Evolutionary conservation across 2,888 invertebrate species (phyloP), one percentile per base, ranked within the genome.

Genomic region (Hirtodrosophila alboralis): DNA sequence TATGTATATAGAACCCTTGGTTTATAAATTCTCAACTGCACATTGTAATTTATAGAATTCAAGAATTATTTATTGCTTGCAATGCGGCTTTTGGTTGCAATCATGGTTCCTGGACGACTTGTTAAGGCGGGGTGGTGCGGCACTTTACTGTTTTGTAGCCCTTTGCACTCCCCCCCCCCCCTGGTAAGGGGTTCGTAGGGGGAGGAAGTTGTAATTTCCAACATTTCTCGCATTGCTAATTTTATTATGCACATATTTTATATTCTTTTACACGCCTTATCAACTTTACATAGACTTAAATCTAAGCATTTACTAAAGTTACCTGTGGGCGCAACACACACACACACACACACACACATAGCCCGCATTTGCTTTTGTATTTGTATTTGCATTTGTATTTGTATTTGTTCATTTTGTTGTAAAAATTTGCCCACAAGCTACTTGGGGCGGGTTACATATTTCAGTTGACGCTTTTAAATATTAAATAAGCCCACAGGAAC

Each of bases 221-320:
- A 28, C 23, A 21, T 23, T 23, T 23, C 28, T 53, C 21, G 40
- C 52, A 48, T 34, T 38, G 37, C 59, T 67, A 53, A 63, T 71
- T 70, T 71, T 52, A 71, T 71, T 71, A 71, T 71, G 71, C 71
- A 59, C 71, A 71, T 66, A 71, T 56, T 63, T 71, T 53, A 67
- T 49, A 59, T 63, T 40, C 44, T 53, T 59, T 71, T 71, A 57
- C 68, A 71, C 71, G 68, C 56, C 68, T 71, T 71, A 71, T 68
- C 71, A 71, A 71, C 56, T 64, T 59, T 41, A 64, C 56, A 47
- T 64, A 43, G 53, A 51, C 71, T 72, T 44, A 23, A 71, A 72
- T 72, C 71, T 64, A 52, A 45, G 52, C 44, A 48, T 23, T 14
- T 41, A 8, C 45, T 44, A 14, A 37, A 9, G 28, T 31, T 51